Evolutionary conservation across 2,797 vertebrate genomes (phyloP).

Genomic region (Aphelocoma californica): DNA sequence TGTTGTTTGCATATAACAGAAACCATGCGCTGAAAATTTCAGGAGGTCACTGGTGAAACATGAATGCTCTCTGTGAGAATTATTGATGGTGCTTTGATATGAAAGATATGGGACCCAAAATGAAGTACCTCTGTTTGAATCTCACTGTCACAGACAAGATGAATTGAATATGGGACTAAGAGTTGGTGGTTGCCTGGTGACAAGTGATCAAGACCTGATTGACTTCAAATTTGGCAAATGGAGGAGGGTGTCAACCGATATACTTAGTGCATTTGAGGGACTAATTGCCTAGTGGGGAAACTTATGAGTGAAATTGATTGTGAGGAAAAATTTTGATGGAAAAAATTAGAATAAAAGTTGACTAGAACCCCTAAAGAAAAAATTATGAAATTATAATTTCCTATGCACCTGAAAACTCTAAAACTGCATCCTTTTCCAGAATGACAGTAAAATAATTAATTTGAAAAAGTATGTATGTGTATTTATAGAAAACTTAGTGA

Average conservation of each 20-base stretch:
- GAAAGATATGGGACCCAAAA: background rate
- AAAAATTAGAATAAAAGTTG: background rate
- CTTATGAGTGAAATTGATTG: background rate
- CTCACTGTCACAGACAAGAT: background rate
- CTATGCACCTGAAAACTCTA: background rate
- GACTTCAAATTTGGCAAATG: background rate
- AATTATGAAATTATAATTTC: background rate
- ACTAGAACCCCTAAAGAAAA: background rate
- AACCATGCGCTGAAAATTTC: background rate
- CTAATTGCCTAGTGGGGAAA: background rate
- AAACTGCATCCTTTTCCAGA: background rate
- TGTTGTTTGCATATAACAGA: background rate
- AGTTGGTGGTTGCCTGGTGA: background rate
- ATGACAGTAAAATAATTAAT: background rate
- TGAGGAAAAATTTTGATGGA: background rate
- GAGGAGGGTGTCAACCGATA: background rate
- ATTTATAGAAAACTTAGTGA: background rate
- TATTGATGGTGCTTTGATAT: background rate
- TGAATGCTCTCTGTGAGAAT: background rate
- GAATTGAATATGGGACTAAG: background rate
- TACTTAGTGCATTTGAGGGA: background rate
- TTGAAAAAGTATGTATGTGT: background rate
- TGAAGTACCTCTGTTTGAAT: background rate
- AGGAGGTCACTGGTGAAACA: background rate
- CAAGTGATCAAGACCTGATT: background rate